phyloP scores from a whole-genome alignment of 1,140 invertebrate species.

The Zaprionus capensis region DNA sequence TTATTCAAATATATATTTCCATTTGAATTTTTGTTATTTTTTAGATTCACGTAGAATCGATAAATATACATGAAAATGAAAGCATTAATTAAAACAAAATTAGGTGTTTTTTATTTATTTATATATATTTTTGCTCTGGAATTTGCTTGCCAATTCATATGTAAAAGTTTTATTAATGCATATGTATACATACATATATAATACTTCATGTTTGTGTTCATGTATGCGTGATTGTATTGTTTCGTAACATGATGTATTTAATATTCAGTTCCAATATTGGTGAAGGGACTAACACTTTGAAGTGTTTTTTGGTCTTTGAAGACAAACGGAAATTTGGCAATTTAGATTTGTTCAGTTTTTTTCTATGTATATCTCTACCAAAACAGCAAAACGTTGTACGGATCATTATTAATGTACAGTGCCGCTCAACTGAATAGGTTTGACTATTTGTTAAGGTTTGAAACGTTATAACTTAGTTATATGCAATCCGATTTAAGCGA shows the following conservation, averaged over 20 bases:
- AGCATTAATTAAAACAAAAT: conserved; percentile 64
- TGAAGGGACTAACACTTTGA: background rate
- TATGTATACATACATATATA: conserved; percentile 18
- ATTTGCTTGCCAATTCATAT: conserved; percentile 47
- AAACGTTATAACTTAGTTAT: too few relatives aligned
- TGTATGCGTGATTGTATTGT: conserved; percentile 51
- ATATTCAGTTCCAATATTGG: background rate
- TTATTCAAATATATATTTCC: background rate
- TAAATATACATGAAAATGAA: conserved; percentile 44
- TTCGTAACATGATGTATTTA: conserved; percentile 3
- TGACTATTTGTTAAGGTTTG: too few relatives aligned
- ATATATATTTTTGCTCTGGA: conserved; percentile 23
- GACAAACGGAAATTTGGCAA: background rate
- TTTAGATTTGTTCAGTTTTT: background rate
- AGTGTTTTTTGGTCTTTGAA: background rate
- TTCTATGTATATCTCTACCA: conserved; percentile 2
- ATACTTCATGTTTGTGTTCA: conserved; percentile 26
- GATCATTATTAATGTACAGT: too few relatives aligned
- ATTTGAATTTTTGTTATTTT: conserved; percentile 48
- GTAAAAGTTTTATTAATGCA: conserved; percentile 12
- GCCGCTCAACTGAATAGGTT: too few relatives aligned
- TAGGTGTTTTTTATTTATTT: conserved; percentile 35
- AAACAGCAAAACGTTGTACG: background rate
- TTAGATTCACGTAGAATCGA: conserved; percentile 37
- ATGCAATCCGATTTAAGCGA: too few relatives aligned